Evolutionary conservation across 2,113 vertebrate genomes (phyloP).

Genomic region (Rhodinocichla rosea): DNA sequence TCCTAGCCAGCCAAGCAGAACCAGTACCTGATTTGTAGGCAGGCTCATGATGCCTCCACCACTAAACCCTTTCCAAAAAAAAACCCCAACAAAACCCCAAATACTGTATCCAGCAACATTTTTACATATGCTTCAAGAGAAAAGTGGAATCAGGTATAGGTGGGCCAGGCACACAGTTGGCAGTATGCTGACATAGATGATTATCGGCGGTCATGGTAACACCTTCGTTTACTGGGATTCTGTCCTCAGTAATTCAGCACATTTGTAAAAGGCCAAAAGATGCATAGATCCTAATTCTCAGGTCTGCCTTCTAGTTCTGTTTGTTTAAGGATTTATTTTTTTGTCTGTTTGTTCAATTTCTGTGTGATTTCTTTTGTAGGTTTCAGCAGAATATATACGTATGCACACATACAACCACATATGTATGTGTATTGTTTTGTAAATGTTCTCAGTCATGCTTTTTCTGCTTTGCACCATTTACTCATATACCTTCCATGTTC

Average conservation of each 20-base stretch:
- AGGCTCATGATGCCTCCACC: neutral
- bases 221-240: neutral
- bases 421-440: slow-evolving; percentile 33
- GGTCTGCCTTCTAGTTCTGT: slow-evolving; percentile 45
- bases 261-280: slow-evolving; percentile 7
- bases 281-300: slow-evolving; percentile 26
- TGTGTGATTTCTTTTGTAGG: slow-evolving; percentile 24
- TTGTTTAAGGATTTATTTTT: neutral
- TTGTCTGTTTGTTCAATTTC: neutral
- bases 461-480: slow-evolving; percentile 45
- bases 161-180: neutral
- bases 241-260: neutral
- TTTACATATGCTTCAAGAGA: neutral
- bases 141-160: neutral
- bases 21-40: neutral
- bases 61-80: neutral
- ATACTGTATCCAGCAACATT: neutral
- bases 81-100: neutral
- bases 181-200: neutral
- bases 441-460: neutral
- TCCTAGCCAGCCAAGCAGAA: neutral
- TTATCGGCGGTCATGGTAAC: neutral
- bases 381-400: slow-evolving; percentile 19
- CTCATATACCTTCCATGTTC: slow-evolving; percentile 14
- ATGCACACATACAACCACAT: neutral